Evolutionary conservation across 1,140 invertebrate genomes (phyloP).

Genomic region (Vollenhovia emeryi): DNA sequence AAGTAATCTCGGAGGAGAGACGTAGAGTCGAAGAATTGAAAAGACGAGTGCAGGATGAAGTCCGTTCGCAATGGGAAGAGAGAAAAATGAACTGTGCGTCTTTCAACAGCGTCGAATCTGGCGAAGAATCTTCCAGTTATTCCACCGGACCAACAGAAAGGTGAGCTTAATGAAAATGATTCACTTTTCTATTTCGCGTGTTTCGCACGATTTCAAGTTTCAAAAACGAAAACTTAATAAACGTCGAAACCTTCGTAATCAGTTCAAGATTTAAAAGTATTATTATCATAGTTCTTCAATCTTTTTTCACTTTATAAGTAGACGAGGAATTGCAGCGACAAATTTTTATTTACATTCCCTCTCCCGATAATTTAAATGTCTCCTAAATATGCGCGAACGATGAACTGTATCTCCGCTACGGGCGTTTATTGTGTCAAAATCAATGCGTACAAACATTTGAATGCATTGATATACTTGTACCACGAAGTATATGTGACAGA

Average conservation of each 20-base stretch:
- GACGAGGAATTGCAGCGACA: neutral
- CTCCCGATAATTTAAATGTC: neutral
- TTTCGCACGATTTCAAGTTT: neutral
- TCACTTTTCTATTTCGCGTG: neutral
- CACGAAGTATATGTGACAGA: neutral
- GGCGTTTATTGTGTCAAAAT: neutral
- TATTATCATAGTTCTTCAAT: neutral
- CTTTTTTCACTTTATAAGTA: neutral
- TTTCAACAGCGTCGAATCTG: slow-evolving; percentile 89
- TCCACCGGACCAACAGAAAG: slow-evolving; percentile 89
- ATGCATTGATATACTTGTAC: neutral
- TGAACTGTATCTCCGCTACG: neutral
- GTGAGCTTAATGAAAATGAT: slow-evolving; percentile 75
- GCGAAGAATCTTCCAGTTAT: slow-evolving; percentile 88
- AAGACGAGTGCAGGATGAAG: slow-evolving; percentile 94
- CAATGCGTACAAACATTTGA: neutral
- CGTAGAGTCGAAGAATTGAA: slow-evolving; percentile 94
- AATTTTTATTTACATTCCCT: slow-evolving; percentile 10
- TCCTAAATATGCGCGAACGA: neutral
- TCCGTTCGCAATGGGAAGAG: slow-evolving; percentile 94
- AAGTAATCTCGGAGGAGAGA: slow-evolving; percentile 96
- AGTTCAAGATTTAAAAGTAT: neutral
- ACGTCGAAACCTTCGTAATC: neutral
- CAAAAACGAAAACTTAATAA: neutral
- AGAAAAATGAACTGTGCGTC: slow-evolving; percentile 89